Percentiles rank a stretch among this genome's conserved stretches.
These are phyloP conservation scores for Luscinia megarhynchos DNA, from an alignment of 2,797 vertebrate genomes.

Conservation along the genomic window DNA sequence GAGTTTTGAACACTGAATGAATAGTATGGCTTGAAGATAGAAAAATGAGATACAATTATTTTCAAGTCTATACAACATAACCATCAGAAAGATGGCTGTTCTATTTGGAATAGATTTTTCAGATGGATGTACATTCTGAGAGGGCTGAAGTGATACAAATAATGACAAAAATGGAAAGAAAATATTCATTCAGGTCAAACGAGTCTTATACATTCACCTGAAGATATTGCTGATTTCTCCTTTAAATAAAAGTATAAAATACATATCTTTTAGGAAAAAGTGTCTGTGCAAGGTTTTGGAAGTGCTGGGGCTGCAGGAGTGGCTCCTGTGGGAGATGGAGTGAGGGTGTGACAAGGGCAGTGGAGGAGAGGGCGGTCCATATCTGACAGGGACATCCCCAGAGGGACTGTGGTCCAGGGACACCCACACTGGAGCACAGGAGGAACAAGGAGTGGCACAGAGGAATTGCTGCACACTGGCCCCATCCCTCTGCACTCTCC, in stretches of 20 bases:
- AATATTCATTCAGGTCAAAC: not conserved
- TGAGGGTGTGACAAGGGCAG: accelerated
- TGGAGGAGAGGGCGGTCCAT: not conserved
- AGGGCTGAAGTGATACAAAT: not conserved
- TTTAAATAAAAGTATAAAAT: not conserved
- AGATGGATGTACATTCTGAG: not conserved
- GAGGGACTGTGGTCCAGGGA: not conserved
- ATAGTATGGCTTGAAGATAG: not conserved
- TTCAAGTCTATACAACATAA: not conserved
- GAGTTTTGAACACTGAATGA: not conserved
- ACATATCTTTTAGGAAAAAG: not conserved
- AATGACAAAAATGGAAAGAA: not conserved
- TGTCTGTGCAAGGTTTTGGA: not conserved
- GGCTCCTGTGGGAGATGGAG: not conserved
- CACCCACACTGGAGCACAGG: accelerated
- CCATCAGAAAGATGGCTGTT: not conserved
- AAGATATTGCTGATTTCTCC: not conserved
- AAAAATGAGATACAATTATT: not conserved
- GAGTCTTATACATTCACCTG: not conserved
- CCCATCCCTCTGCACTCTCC: accelerated
- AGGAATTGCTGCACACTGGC: not conserved
- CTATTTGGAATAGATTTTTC: not conserved
- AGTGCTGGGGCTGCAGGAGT: not conserved
- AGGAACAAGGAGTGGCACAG: not conserved
- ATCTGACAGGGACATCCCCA: not conserved